Evolutionary conservation across 2,888 invertebrate genomes (phyloP), one percentile per base, ranked within the genome.

Genomic region (Drosophila nigritarsus): DNA sequence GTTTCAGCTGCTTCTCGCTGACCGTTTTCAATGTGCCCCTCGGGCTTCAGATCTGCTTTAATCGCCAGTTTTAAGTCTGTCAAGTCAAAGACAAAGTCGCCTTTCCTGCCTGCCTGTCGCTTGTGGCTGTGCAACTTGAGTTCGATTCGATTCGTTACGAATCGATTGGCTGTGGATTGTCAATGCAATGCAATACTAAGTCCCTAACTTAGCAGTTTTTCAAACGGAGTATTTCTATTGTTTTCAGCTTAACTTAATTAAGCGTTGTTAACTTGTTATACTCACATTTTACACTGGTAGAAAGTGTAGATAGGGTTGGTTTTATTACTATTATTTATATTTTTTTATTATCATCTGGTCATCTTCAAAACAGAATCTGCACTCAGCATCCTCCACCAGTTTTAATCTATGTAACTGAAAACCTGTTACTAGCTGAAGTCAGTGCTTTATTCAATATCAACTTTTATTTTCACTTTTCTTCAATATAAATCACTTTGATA

Each of bases 241-340:
- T 73, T 73, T 45, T 78, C 74, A 73, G 66, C 67, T 70, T 68
- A 77, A 79, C 60, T 84, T 74, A 77, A 87, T 89, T 89, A 84
- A 78, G 54, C 72, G 55, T 50, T 54, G 74, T 65, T 27, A 49
- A 40, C 32, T 56, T 73, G 61, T 64, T 56, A 5, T 42, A 13
- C 27, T 50, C 11, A 36, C 42, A 48, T 7, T 36, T 20, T 48
- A 49, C 38, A 49, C 56, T 54, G 61, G 2, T 27, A 32, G 34
- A 29, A 55, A 58, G 5, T 36, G 29, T 15, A 30, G 9, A 6
- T 0, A 3, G 11, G 2, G 20, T 18, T 53, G 3, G n/a, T n/a
- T n/a, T 24, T 20, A 24, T 24, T 45, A 38, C 5, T 0, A 34
- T 5, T 8, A 18, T 38, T 18, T 18, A 9, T 38, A 8, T 18